Evolutionary conservation across 2,113 vertebrate species (phyloP).

Genomic region (Climacteris rufus): DNA sequence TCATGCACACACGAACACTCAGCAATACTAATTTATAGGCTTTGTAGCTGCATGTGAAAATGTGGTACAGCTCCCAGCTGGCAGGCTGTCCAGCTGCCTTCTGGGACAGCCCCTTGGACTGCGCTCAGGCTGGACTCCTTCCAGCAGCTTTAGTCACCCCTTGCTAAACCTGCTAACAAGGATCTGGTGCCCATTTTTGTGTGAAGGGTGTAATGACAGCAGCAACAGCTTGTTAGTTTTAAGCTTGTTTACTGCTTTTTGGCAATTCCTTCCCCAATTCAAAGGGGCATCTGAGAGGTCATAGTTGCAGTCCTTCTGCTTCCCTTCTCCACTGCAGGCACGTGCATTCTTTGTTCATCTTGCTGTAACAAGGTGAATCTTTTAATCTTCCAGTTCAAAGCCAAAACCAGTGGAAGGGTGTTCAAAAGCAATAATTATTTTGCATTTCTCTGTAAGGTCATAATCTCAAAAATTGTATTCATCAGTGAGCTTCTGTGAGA

Average conservation of each 20-base stretch:
- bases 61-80: conserved; percentile 5
- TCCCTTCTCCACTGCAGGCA: background rate
- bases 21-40: background rate
- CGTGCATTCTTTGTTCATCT: background rate
- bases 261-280: background rate
- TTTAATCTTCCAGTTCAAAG: background rate
- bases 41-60: background rate
- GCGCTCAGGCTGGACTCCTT: background rate
- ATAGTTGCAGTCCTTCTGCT: background rate
- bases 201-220: background rate
- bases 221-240: background rate
- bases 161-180: conserved; percentile 38
- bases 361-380: background rate
- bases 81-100: conserved; percentile 4
- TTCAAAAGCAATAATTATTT: background rate
- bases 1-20: background rate
- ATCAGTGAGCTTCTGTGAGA: background rate
- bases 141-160: conserved; percentile 30
- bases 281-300: background rate
- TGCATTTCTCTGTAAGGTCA: background rate
- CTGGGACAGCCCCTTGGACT: conserved; percentile 18
- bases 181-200: background rate
- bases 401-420: background rate
- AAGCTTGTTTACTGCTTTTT: background rate
- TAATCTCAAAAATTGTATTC: background rate